Base-by-base conservation (phyloP, 2,888 invertebrate species). In the Dryocosmus kuriphilus region DNA sequence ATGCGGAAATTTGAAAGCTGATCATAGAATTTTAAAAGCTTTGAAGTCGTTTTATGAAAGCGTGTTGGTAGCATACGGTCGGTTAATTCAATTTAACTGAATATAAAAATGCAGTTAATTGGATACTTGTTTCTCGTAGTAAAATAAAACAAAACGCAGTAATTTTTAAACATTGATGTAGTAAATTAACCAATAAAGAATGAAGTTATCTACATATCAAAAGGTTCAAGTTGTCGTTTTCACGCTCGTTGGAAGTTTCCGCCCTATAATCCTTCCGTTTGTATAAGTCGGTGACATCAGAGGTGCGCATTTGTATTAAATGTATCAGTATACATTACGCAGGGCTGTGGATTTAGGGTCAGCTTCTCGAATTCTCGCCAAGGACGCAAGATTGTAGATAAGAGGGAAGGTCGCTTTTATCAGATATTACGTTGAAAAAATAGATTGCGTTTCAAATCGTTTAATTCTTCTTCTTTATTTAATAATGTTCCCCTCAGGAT, bases 371-470 rank as follows among this genome's bases (percentile, higher is more conserved):
- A 38, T 65, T 41, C 60, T 41, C 60, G 22, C 19, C 35, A 41
- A 76, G 38, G 55, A 67, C 32, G 65, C 32, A 57, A 35, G 67
- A 55, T 57, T 73, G 41, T 24, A 32, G 35, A 9, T 41, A 46
- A 27, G 19, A 35, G 22, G 38, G 2, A 65, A 22, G 38, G 38
- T 41, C 24, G 27, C 6, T 22, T 35, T 60, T 35, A 24, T 32
- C n/a, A 2, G 30, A 38, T 35, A 35, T 57, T 57, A 8, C 4
- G 24, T 16, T 16, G 16, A 41, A 41, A 41, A 41, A 41, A 41
- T 41, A 41, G 16, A 14, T 38, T 41, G 41, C 41, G 16, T 41
- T 41, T 16, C 5, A 41, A 14, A 38, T 41, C 2, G 16, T 9
- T 16, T 16, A 41, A 41, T 41, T 16, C 16, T 41, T 4, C n/a